Evolutionary conservation across 2,888 invertebrate genomes (phyloP), one percentile per base, ranked within the genome.

Genomic region (Oligia strigilis): DNA sequence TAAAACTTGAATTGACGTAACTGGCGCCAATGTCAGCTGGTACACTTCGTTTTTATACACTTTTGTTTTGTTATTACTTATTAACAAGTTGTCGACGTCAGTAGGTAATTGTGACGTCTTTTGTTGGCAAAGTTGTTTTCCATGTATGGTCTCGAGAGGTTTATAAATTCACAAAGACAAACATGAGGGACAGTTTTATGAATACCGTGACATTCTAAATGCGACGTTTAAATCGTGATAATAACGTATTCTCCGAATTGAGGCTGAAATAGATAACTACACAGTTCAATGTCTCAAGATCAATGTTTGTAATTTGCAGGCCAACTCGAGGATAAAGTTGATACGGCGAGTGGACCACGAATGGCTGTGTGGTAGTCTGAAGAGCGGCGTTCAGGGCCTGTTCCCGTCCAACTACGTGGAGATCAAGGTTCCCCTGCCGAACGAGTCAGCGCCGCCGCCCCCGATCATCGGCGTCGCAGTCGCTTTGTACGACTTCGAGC

Each of bases 341-440:
- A 93, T 98, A 88, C 97, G 97, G 90, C 97, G 97, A 90, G 97
- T 99, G 49, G 98, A 98, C 92, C 97, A 97, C 58, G 98, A 98
- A 87, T 99, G 99, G 99, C 95, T 98, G 85, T 98, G 97, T 92
- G 99, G 99, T 11, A 97, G 97, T 88, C 95, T 98, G 76, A 97
- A 97, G 77, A 95, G 94, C 88, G 98, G 98, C 82, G 97, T 97
- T 80, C 98, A 98, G 93, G 99, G 99, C 64, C 98, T 99, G 88
- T 99, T 99, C 95, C 99, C 99, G 2, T 96, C 97, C 43, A 98
- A 98, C 94, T 99, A 98, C 94, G 97, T 99, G 85, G 98, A 98
- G 89, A 95, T 99, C 70, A 98, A 98, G 93, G 97, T 98, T 86
- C 98, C 98, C 77, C 94, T 98, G 78, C 95, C 97, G 52, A 96